phyloP scores from a whole-genome alignment of 2,113 vertebrate genomes.

The Calonectris borealis region DNA sequence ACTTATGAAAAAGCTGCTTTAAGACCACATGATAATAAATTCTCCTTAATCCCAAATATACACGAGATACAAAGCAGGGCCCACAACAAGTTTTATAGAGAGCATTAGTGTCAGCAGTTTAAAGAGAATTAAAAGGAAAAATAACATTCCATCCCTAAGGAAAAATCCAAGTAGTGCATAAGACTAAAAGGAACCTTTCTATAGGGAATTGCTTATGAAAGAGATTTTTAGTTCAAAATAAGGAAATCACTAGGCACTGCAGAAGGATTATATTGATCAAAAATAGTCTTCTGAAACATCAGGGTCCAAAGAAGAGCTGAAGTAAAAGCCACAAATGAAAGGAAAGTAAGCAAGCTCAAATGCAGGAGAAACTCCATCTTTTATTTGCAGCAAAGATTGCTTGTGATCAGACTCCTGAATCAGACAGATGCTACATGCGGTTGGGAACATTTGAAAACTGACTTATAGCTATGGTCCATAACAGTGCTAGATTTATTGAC shows the following conservation, averaged over 20 bases:
- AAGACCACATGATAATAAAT: constrained; percentile 27
- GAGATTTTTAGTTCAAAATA: constrained; percentile 29
- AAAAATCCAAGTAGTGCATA: constrained; percentile 6
- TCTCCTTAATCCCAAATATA: constrained; percentile 39
- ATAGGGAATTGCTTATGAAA: constrained; percentile 39
- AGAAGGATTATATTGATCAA: constrained; percentile 13
- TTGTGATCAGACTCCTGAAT: neutral
- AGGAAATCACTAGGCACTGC: neutral
- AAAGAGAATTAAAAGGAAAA: constrained; percentile 54
- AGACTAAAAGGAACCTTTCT: constrained; percentile 10
- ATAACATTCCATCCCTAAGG: neutral
- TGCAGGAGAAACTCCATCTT: neutral
- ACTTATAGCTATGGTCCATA: neutral
- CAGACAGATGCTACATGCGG: neutral
- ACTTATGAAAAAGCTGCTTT: constrained; percentile 40
- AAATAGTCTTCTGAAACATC: constrained; percentile 23
- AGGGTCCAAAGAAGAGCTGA: neutral
- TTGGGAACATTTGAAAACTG: neutral
- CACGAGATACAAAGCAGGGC: neutral
- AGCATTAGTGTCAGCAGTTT: constrained; percentile 57
- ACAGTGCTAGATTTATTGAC: neutral
- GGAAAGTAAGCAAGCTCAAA: neutral
- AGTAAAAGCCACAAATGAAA: neutral
- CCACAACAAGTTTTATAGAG: constrained; percentile 18
- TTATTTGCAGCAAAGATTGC: neutral